phyloP scores from a whole-genome alignment of 1,140 invertebrate genomes.

The Nixonia krombeini region DNA sequence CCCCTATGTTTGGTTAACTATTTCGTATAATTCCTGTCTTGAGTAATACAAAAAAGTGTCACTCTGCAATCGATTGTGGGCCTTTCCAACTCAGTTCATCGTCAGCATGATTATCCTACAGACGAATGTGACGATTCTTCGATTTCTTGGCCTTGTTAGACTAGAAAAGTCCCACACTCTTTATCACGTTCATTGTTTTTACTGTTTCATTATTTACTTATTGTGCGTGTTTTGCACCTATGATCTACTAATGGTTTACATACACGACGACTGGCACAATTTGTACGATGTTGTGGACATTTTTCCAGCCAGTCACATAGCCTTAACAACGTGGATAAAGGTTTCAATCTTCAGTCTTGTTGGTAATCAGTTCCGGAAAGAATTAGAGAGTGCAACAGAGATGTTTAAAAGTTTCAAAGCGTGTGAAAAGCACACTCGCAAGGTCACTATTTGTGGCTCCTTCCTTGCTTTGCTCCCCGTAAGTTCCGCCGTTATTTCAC shows the following conservation, averaged over 20 bases:
- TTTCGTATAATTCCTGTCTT: too few relatives aligned
- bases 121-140: conserved; percentile 3
- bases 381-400: background rate
- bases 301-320: conserved; percentile 8
- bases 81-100: background rate
- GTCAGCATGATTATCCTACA: background rate
- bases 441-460: background rate
- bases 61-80: too few relatives aligned
- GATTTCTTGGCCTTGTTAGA: conserved; percentile 3
- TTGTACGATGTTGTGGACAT: conserved; percentile 8
- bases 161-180: background rate
- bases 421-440: background rate
- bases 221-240: background rate
- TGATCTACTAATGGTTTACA: conserved; percentile 8
- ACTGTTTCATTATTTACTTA: conserved; percentile 2
- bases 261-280: background rate
- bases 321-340: background rate
- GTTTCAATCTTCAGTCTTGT: conserved; percentile 1
- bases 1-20: too few relatives aligned
- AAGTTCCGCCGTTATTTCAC: background rate
- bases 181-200: background rate
- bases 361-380: background rate
- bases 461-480: background rate
- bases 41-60: too few relatives aligned
- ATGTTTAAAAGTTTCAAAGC: background rate